Evolutionary conservation across 92 coral and sea anemone genomes (phyloP).

Genomic region (Epizoanthus fatuus): DNA sequence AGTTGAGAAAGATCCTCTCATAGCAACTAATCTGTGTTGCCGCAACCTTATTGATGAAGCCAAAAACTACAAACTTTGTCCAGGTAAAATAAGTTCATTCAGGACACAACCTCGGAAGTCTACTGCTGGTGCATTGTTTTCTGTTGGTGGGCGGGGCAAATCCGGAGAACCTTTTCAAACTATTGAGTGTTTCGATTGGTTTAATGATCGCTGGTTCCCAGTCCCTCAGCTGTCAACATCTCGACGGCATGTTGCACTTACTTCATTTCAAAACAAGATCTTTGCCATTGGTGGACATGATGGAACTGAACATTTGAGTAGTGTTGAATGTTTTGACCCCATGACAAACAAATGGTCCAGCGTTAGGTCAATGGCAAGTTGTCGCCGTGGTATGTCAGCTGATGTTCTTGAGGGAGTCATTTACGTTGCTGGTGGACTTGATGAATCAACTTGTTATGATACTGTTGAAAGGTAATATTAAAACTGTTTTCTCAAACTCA

Average conservation of each 20-base stretch:
- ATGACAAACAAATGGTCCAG: constrained; percentile 78
- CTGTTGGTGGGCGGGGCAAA: constrained; percentile 97
- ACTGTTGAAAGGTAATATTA: constrained; percentile 90
- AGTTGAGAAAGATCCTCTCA: constrained; percentile 76
- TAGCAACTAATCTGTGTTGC: constrained; percentile 75
- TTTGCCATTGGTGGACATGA: constrained; percentile 99
- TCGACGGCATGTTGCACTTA: constrained; percentile 96
- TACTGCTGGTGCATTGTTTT: constrained; percentile 86
- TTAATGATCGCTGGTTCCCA: constrained; percentile 87
- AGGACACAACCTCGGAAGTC: constrained; percentile 95
- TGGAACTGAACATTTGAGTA: constrained; percentile 91
- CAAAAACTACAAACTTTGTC: constrained; percentile 90
- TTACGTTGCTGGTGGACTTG: constrained; percentile 98
- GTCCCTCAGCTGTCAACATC: constrained; percentile 90
- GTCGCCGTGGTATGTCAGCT: constrained; percentile 98
- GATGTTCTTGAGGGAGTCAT: constrained; percentile 93
- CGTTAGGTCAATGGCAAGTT: constrained; percentile 85
- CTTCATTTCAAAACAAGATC: constrained; percentile 82
- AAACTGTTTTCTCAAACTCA: background rate
- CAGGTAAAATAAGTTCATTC: constrained; percentile 70
- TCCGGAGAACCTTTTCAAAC: constrained; percentile 97
- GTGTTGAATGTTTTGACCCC: constrained; percentile 97
- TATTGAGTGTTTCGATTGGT: constrained; percentile 97
- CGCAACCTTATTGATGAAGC: constrained; percentile 97
- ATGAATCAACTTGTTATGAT: constrained; percentile 95